Evolutionary conservation across 2,888 invertebrate genomes (phyloP), one percentile per base, ranked within the genome.

Genomic region (Germaria angustata): DNA sequence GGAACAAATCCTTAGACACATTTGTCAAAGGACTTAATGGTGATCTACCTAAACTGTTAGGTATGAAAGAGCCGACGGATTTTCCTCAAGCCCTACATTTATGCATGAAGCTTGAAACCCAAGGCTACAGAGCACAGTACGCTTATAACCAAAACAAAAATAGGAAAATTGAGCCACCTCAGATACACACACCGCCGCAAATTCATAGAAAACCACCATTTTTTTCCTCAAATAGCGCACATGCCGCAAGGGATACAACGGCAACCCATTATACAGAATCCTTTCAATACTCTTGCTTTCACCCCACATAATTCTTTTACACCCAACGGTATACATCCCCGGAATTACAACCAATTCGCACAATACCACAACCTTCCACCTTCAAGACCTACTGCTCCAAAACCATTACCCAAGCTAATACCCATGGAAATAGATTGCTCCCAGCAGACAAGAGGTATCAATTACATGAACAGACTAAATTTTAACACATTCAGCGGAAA

Each of bases 1-100:
- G 72, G 20, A 51, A 73, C 15, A 79, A 66, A 8, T 59, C 66
- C 0, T 15, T 79, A 6, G 72, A 66, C 28, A 68, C 66, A n/a
- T 72, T 65, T 22, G 46, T 65, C 1, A 53, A 57, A 11, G 65
- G 68, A 7, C 49, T 76, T 9, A 78, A 78, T 1, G 71, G 78
- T 13, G 69, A 63, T 13, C 34, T 69, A 13, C 46, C 69, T 5
- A 78, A 17, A 53, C 63, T 57, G 13, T 63, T 51, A 4, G 51
- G 78, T 7, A 61, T 78, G 36, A 68, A 32, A 17, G 69, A 77
- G 9, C 76, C 66, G 1, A 8, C n/a, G 28, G 46, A 66, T 6
- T 6, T 28, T 5, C 28, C 28, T 3, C 28, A 28, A 28, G 28
- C 28, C 28, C 28, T 28, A 28, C 28, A 28, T 28, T 39, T n/a